These are phyloP conservation scores for Dendrophyllia cribrosa DNA, from an alignment of 64 coral and sea anemone species.

Conservation along the genomic window DNA sequence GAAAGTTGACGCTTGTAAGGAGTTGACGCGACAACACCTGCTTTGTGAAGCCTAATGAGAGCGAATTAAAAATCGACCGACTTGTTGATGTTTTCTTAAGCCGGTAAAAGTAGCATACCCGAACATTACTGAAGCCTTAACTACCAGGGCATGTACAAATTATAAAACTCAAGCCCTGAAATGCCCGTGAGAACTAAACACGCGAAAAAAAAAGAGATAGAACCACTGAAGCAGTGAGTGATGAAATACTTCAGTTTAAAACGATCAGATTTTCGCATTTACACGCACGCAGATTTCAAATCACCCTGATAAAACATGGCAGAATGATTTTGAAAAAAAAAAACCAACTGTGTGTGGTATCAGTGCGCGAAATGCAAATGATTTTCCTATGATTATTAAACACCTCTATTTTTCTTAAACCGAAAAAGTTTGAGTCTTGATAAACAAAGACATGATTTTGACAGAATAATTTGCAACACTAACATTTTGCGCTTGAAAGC, in stretches of 20 bases:
- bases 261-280: no score
- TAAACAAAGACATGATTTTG: background rate
- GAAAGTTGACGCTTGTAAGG: background rate
- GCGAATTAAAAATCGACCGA: constrained; percentile 28
- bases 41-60: constrained; percentile 7
- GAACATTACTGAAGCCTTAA: background rate
- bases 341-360: background rate
- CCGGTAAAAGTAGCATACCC: background rate
- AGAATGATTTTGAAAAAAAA: background rate
- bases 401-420: background rate
- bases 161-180: background rate
- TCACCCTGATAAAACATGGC: no score
- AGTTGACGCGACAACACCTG: background rate
- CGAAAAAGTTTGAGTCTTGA: background rate
- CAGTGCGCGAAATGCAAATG: background rate
- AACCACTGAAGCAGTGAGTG: background rate
- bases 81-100: constrained; percentile 49
- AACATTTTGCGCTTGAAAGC: background rate
- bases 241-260: no score
- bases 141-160: background rate
- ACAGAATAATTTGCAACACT: constrained; percentile 2
- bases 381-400: background rate
- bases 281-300: no score
- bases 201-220: background rate
- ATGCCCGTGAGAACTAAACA: background rate